These are phyloP conservation scores for Lepilemur septentrionalis DNA, from an alignment of 2,797 vertebrate species.

Conservation along the genomic window DNA sequence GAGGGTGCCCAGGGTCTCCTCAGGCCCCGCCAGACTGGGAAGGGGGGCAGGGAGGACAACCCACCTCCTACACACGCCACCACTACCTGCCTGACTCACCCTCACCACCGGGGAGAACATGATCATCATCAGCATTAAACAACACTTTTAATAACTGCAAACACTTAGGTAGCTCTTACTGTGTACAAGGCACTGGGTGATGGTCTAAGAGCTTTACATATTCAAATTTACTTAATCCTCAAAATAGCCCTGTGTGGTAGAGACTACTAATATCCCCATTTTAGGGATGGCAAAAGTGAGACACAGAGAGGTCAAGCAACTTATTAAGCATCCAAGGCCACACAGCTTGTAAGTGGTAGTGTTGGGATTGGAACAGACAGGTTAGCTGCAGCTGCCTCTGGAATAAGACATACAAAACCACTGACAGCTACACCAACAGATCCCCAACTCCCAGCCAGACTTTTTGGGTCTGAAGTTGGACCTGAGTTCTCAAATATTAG, in stretches of 20 bases:
- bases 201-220: neutral
- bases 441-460: neutral
- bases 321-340: neutral
- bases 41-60: neutral
- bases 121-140: neutral
- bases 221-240: neutral
- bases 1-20: neutral
- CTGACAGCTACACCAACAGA: neutral
- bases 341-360: neutral
- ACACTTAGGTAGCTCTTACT: neutral
- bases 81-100: neutral
- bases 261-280: neutral
- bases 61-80: neutral
- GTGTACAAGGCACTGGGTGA: neutral
- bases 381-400: neutral
- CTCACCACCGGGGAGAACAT: neutral
- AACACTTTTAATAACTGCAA: neutral
- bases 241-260: neutral
- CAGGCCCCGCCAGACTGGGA: neutral
- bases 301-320: neutral
- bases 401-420: neutral
- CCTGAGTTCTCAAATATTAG: neutral
- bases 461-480: neutral
- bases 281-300: neutral
- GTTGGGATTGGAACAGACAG: neutral